Evolutionary conservation across 2,113 vertebrate species (phyloP), one percentile per base, ranked within the genome.

Genomic region (Oryzias melastigma): DNA sequence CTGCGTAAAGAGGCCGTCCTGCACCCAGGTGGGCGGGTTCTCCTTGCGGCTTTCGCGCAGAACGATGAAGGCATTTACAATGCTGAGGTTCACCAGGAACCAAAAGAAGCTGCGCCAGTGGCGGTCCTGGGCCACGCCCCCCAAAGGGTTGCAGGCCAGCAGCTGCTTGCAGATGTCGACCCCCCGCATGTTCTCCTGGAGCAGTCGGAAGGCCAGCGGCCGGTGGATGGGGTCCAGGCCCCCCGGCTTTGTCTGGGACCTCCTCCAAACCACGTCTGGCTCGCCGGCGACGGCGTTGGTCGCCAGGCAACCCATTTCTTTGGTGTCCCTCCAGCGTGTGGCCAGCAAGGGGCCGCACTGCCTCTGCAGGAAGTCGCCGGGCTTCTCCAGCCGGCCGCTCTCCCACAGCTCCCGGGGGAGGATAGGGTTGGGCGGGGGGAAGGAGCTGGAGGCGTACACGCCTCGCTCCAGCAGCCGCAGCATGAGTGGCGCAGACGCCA

Each of bases 111-210:
- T 65, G 4, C 88, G 82, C 91, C 92, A 93, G 62, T 88, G 87
- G 1, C 73, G 73, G 78, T 92, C 90, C 50, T 73, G 86, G 1
- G 67, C 55, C 12, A 91, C 50, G 3, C 90, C 91, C 18, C 90
- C 91, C 15, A 93, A 75, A 0, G 85, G 89, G 63, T 92, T 92
- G 67, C 91, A 93, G 22, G 90, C 88, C 57, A 91, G 77, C 59
- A 93, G 77, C 78, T 93, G 92, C 56, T 92, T 93, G 62, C 91
- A 92, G 65, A 92, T 93, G 76, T 92, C 91, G 0, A 91, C 91
- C 0, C 92, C 92, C 2, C 92, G 84, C 91, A 93, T 92, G 84
- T 92, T 93, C 61, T 93, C 92, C 70, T 93, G 92, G 50, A 92
- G 81, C 10, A 93, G 87, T 6, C 87, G 70, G 71, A 93, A 92